Base-by-base conservation (phyloP, 1,140 invertebrate species). In the Spodoptera litura region DNA sequence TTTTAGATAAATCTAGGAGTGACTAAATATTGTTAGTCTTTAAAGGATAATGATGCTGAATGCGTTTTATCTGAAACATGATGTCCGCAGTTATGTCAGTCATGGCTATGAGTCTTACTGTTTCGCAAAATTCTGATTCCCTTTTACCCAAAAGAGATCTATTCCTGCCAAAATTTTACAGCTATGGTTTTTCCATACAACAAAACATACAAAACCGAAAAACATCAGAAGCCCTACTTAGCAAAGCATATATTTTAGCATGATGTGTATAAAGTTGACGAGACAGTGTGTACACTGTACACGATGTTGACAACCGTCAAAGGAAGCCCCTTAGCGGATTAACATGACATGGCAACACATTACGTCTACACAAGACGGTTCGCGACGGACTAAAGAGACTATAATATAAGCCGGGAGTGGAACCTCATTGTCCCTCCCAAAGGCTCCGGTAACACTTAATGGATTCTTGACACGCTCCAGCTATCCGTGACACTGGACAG, bases 401-500 rank as follows among this genome's bases (percentile, higher is more conserved):
- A 78, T 64, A 62, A 73, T 55, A 62, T 51, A 55, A 72, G 51
- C 68, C 44, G 58, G 70, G 52, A 70, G 59, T 62, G 58, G 20
- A 31, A 61, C 61, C 56, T 64, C 75, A 62, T 72, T 71, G 71
- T 71, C 8, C 70, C 62, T 78, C 58, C 51, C 51, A 44, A 81
- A 76, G 73, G 64, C 80, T 81, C 58, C 76, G 70, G 76, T 75
- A 59, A 64, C 77, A 72, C 52, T 79, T 88, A 87, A 89, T 87
- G 84, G 87, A 83, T 84, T 82, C 79, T 78, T 82, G 76, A 83
- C 80, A 87, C 68, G 78, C 81, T 82, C 27, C 78, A 81, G 71
- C 72, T 84, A 75, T 79, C 82, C 82, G 77, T 80, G 71, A 78
- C 68, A 64, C 38, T 58, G 66, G 59, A 55, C 73, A 55, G 62